Percentiles rank a stretch among this genome's conserved stretches.
Conservation (phyloP, 2,113 vertebrate genomes). For the Acrocephalus kingi region DNA sequence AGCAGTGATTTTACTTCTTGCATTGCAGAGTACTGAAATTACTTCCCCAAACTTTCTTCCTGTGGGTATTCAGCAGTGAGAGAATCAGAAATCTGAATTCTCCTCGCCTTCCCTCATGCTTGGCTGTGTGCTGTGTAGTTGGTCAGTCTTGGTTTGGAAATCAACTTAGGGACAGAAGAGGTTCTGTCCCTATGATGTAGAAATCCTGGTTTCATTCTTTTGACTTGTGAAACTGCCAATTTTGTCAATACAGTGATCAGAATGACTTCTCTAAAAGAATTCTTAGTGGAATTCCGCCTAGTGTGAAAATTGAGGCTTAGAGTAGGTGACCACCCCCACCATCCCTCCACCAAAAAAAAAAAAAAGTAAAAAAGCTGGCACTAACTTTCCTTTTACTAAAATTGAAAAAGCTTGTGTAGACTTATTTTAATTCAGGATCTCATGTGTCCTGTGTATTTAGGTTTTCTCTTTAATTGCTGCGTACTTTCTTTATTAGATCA, state of each 20-base stretch:
- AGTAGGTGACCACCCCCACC: not conserved
- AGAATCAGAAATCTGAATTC: not conserved
- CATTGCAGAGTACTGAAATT: not conserved
- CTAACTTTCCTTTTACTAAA: not conserved
- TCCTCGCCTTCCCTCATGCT: not conserved
- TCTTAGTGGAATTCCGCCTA: not conserved
- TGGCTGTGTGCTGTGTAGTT: not conserved
- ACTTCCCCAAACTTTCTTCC: not conserved
- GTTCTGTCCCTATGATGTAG: not conserved
- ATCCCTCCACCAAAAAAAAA: not conserved
- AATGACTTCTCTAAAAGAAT: not conserved
- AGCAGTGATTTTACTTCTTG: not conserved
- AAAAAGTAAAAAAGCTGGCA: not conserved
- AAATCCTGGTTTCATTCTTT: not conserved
- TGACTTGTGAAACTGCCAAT: not conserved
- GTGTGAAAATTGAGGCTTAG: not conserved
- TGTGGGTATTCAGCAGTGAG: not conserved
- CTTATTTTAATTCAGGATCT: not conserved
- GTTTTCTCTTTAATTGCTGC: slow-evolving; percentile 53
- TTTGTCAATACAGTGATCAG: not conserved
- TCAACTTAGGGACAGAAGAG: not conserved
- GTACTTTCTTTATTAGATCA: slow-evolving; percentile 85
- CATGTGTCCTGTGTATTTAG: not conserved
- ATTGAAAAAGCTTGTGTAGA: not conserved
- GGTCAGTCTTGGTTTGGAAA: not conserved